Evolutionary conservation across 2,113 vertebrate genomes (phyloP).

Genomic region (Elephantulus edwardii): DNA sequence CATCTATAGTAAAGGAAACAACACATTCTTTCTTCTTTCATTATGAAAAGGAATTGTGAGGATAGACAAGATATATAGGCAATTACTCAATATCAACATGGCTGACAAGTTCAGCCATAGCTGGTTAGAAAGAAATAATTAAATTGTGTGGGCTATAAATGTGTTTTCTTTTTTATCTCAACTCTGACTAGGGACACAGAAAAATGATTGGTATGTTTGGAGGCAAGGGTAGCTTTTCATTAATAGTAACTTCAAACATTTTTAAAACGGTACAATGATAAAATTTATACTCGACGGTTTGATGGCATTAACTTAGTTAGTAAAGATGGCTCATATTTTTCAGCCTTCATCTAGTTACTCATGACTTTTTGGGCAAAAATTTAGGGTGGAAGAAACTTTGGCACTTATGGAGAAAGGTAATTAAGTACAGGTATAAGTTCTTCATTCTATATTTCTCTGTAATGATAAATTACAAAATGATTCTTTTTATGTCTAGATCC

Average conservation of each 20-base stretch:
- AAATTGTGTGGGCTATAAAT: constrained; percentile 54
- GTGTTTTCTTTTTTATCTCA: constrained; percentile 49
- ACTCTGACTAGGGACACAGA: background rate
- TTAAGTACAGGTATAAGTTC: background rate
- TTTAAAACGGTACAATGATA: background rate
- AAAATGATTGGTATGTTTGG: background rate
- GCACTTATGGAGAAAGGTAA: background rate
- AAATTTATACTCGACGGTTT: background rate
- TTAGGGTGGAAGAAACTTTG: background rate
- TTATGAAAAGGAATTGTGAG: constrained; percentile 69
- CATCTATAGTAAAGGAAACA: constrained; percentile 68
- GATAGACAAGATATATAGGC: constrained; percentile 65
- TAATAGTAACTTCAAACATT: background rate
- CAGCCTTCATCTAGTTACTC: background rate
- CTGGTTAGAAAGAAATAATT: constrained; percentile 68
- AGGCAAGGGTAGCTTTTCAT: constrained; percentile 26
- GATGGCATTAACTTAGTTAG: background rate
- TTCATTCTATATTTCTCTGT: background rate
- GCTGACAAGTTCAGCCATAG: constrained; percentile 62
- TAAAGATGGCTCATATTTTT: background rate
- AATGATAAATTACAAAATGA: background rate
- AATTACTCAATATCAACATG: constrained; percentile 73
- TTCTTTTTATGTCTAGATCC: background rate
- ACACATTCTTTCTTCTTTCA: constrained; percentile 65
- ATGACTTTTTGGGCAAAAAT: background rate